Conservation (phyloP, 1,140 invertebrate genomes). For the Armadillidium nasatum region DNA sequence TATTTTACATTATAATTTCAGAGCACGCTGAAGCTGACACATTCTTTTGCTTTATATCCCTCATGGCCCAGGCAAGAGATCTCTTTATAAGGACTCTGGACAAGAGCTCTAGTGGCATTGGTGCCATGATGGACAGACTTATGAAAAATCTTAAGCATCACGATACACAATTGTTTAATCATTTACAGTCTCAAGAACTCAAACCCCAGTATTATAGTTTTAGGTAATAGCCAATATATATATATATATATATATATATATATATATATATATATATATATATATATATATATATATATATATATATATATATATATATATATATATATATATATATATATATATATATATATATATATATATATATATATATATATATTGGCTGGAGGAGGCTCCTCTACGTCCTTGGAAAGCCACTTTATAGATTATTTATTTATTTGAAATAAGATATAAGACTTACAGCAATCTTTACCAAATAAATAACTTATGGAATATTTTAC, state of each 20-base stretch:
- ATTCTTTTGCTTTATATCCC: slow-evolving; percentile 95
- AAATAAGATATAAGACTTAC: too few relatives aligned
- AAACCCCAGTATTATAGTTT: slow-evolving; percentile 95
- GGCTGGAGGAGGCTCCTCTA: too few relatives aligned
- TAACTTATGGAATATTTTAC: too few relatives aligned
- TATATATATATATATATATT: slow-evolving; percentile 10
- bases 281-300: not conserved
- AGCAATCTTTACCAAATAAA: too few relatives aligned
- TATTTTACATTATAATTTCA: slow-evolving; percentile 50
- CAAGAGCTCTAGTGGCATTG: slow-evolving; percentile 80
- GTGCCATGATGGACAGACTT: slow-evolving; percentile 54
- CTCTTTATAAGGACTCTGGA: slow-evolving; percentile 96
- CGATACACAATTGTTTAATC: slow-evolving; percentile 70
- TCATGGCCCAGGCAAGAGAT: slow-evolving; percentile 95
- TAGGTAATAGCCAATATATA: slow-evolving; percentile 53
- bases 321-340: not conserved
- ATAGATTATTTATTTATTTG: too few relatives aligned
- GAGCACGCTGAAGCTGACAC: slow-evolving; percentile 93
- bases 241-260: not conserved
- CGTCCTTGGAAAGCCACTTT: too few relatives aligned
- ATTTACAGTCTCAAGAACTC: slow-evolving; percentile 74
- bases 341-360: not conserved
- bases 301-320: not conserved
- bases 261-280: slow-evolving; percentile 15
- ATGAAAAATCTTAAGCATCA: slow-evolving; percentile 67